These are phyloP conservation scores for Pilophorus perplexus DNA, from an alignment of 2,888 invertebrate genomes.

Conservation along the genomic window DNA sequence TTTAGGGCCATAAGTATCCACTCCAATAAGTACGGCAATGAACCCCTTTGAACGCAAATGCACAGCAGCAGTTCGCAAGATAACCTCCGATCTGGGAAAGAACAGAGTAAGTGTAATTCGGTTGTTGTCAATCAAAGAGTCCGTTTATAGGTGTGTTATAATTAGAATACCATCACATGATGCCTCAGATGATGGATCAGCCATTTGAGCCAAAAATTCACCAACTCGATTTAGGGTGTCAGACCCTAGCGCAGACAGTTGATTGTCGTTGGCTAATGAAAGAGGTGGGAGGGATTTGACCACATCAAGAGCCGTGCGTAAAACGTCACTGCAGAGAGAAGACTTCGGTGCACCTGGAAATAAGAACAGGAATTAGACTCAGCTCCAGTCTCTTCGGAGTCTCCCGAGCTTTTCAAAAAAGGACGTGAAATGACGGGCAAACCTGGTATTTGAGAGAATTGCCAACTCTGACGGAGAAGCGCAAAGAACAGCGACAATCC, in stretches of 20 bases:
- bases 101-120: no score
- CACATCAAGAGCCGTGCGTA: constrained; percentile 59
- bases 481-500: constrained; percentile 61
- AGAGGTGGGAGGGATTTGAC: constrained; percentile 59
- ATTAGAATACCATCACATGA: constrained; percentile 50
- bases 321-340: constrained; percentile 60
- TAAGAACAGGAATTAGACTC: no score
- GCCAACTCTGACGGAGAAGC: constrained; percentile 61
- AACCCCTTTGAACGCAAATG: constrained; percentile 61
- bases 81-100: constrained; percentile 52
- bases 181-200: constrained; percentile 56
- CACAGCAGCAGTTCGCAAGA: constrained; percentile 59
- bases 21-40: constrained; percentile 59
- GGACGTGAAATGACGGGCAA: no score
- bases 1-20: constrained; percentile 63
- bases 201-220: constrained; percentile 57
- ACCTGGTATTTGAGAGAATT: constrained; percentile 53
- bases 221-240: constrained; percentile 59
- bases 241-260: constrained; percentile 57
- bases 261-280: constrained; percentile 60
- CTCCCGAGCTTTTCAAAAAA: no score
- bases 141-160: neutral
- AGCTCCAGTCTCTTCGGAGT: no score
- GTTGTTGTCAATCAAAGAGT: no score
- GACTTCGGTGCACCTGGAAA: constrained; percentile 50